A percentile compares a stretch with the other conserved stretches of the same genome.
phyloP scores from a whole-genome alignment of 2,888 invertebrate genomes.

The Ichneumoninae sp. region DNA sequence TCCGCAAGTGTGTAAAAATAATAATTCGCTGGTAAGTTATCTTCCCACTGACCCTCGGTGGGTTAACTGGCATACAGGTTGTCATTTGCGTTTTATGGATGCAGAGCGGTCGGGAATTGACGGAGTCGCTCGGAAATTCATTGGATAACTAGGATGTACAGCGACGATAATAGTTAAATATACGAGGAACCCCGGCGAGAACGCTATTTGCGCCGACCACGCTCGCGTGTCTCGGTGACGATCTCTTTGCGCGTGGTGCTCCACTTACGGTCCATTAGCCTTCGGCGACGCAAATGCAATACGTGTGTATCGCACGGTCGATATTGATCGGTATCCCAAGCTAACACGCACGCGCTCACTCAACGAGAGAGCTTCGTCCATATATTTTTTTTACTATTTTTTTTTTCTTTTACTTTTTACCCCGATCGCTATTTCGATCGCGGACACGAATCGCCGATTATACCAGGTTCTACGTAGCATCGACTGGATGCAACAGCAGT shows the following conservation, averaged over 20 bases:
- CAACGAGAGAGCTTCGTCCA: slow-evolving; percentile 21
- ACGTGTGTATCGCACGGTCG: slow-evolving; percentile 55
- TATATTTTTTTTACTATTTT: background rate
- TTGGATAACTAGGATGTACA: slow-evolving; percentile 56
- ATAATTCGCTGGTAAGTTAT: background rate
- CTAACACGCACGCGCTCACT: slow-evolving; percentile 26
- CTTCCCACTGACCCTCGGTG: background rate
- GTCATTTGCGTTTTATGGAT: background rate
- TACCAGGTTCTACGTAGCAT: background rate
- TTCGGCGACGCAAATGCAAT: slow-evolving; percentile 61
- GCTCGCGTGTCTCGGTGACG: slow-evolving; percentile 39
- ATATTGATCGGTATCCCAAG: slow-evolving; percentile 56
- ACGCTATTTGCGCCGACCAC: slow-evolving; percentile 46
- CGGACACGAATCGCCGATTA: slow-evolving; percentile 29
- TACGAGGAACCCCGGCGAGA: slow-evolving; percentile 32
- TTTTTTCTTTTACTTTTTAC: slow-evolving; percentile 12
- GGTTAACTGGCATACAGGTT: background rate
- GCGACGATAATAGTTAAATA: slow-evolving; percentile 41
- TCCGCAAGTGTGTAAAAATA: background rate
- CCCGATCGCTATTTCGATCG: slow-evolving; percentile 11
- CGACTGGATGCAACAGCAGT: background rate
- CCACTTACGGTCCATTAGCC: slow-evolving; percentile 67
- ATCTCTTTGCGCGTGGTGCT: slow-evolving; percentile 54
- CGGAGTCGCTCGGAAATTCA: slow-evolving; percentile 39
- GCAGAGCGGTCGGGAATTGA: background rate